These are phyloP conservation scores for Phasianus colchicus DNA, from an alignment of 2,113 vertebrate genomes.

Conservation along the genomic window DNA sequence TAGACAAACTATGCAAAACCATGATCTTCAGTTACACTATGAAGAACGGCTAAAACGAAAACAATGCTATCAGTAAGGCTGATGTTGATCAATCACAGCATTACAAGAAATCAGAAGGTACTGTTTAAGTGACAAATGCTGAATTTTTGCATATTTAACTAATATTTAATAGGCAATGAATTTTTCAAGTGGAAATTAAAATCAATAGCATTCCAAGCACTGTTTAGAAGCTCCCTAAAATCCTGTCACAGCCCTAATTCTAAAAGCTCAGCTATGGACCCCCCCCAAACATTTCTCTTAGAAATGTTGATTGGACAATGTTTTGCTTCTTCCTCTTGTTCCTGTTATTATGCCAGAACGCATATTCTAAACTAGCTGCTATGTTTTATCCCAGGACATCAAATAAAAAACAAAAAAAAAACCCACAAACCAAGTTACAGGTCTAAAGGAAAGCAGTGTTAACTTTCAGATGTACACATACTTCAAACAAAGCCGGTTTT, in stretches of 20 bases:
- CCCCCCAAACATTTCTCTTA: background rate
- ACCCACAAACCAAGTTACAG: background rate
- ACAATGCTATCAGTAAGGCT: background rate
- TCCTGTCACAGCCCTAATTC: background rate
- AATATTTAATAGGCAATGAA: background rate
- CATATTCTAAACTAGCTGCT: background rate
- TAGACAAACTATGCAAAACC: background rate
- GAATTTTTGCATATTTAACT: background rate
- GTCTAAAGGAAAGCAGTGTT: background rate
- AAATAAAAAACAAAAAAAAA: background rate
- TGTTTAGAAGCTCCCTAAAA: background rate
- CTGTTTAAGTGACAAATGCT: background rate
- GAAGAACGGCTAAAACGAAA: background rate
- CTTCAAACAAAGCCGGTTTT: constrained; percentile 33
- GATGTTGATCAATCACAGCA: background rate
- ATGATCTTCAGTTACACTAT: fast-evolving
- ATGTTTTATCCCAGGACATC: background rate
- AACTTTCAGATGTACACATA: background rate
- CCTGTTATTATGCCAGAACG: background rate
- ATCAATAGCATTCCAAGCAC: background rate
- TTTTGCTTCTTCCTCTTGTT: background rate
- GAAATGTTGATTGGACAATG: background rate
- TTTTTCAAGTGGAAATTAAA: background rate
- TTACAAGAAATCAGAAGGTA: background rate
- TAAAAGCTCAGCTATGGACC: background rate